Base-by-base conservation (phyloP, 2,888 invertebrate species). In the Pristionchus maxplancki region DNA sequence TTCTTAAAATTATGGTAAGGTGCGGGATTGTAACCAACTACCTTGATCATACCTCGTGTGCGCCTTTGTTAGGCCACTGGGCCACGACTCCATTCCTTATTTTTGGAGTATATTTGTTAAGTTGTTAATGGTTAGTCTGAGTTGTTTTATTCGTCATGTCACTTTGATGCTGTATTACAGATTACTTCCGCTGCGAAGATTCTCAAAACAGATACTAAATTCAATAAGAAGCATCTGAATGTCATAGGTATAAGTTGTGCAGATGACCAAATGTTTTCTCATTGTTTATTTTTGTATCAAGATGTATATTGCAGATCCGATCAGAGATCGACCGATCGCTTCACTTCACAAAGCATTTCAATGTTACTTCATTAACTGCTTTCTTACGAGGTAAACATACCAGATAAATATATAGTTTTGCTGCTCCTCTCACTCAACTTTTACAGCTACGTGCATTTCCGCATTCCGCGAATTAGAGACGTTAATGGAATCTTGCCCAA, bases 321-420 rank as follows among this genome's bases (percentile, higher is more conserved):
- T 90, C 78, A 89, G 90, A 17, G 89, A 89, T 8, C 91, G 91
- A 37, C 91, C 90, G 67, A 89, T 91, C 0, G 88, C 89, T 3
- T 62, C 84, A n/a, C 89, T 91, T 64, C 89, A 89, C 13, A 90
- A 90, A 81, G 86, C 90, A 0, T 90, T 90, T 40, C 89, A 90
- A 28, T 91, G 90, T 86, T 91, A 89, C 86, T 91, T 89, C 67
- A 88, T 91, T 88, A 92, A 92, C 86, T 92, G 92, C 67, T 87
- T 92, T 17, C 87, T 92, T 5, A 64, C 84, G 0, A 83, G 78
- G 67, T 85, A 78, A 15, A n/a, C 5, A 9, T 50, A n/a, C 4
- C 40, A 20, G 40, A 4, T 44, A 78, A 78, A 78, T n/a, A 40
- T 78, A 31, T 40, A 40, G 37, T 78, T 44, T 44, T 28, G 48